A percentile compares a stretch with the other conserved stretches of the same genome.
Conservation (phyloP, 2,113 vertebrate species). For the Nanorana parkeri region DNA sequence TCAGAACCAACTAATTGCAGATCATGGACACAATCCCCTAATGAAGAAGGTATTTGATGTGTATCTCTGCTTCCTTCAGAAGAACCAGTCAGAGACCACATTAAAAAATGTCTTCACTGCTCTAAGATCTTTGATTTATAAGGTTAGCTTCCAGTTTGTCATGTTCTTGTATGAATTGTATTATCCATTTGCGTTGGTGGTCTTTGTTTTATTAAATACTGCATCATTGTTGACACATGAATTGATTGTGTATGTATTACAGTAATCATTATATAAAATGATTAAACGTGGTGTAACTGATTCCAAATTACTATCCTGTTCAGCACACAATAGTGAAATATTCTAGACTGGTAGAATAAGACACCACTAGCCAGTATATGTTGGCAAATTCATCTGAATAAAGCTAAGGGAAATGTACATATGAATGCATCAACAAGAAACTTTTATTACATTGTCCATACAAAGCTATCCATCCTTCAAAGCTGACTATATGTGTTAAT, state of each 20-base stretch:
- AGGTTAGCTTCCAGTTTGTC: constrained; percentile 73
- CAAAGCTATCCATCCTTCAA: too few relatives aligned
- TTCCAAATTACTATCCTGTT: too few relatives aligned
- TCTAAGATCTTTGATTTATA: constrained; percentile 92
- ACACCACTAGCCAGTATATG: too few relatives aligned
- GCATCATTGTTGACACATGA: neutral
- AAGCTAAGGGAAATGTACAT: too few relatives aligned
- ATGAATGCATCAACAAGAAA: too few relatives aligned
- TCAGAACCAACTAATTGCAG: constrained; percentile 90
- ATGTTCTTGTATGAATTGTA: neutral
- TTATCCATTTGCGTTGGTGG: neutral
- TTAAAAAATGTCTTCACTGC: constrained; percentile 94
- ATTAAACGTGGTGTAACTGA: too few relatives aligned
- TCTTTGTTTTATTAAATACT: neutral
- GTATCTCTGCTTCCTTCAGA: constrained; percentile 93
- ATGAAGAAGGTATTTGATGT: constrained; percentile 99
- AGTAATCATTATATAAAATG: neutral
- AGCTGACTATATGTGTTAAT: too few relatives aligned
- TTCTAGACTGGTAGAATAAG: too few relatives aligned
- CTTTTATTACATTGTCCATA: too few relatives aligned
- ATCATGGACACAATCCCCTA: constrained; percentile 94
- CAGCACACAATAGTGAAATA: too few relatives aligned
- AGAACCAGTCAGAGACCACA: constrained; percentile 94
- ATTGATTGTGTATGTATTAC: neutral
- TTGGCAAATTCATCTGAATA: too few relatives aligned